Percentiles rank a stretch among this genome's conserved stretches.
phyloP scores from a whole-genome alignment of 2,888 invertebrate species.

The Temnothorax unifasciatus region DNA sequence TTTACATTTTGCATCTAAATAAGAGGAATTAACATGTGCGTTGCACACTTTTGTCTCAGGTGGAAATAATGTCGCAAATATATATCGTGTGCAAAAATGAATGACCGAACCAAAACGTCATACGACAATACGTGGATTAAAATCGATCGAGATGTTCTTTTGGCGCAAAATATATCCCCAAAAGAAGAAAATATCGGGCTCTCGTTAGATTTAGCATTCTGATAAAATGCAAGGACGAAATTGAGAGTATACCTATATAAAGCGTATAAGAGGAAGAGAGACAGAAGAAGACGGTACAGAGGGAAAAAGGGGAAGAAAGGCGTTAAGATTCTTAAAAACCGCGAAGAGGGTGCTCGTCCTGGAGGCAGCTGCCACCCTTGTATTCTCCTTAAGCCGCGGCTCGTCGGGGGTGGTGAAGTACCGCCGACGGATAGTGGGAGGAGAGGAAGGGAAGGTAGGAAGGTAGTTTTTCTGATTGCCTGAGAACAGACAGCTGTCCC shows the following conservation, averaged over 20 bases:
- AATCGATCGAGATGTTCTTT: not conserved
- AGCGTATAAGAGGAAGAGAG: constrained; percentile 54
- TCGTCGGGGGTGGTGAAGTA: constrained; percentile 60
- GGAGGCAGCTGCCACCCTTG: constrained; percentile 71
- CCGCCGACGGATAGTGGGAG: constrained; percentile 57
- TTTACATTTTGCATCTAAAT: constrained; percentile 73
- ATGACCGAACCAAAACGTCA: not conserved
- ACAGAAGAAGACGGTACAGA: constrained; percentile 12
- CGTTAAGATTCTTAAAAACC: constrained; percentile 83
- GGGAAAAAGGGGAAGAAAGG: constrained; percentile 65
- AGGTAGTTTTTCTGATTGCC: constrained; percentile 85
- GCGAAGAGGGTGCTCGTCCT: constrained; percentile 74
- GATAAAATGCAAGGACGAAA: constrained; percentile 78
- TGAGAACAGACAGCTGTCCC: constrained; percentile 85
- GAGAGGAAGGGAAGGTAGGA: constrained; percentile 69
- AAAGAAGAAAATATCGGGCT: not conserved
- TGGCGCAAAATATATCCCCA: not conserved
- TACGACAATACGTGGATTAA: not conserved
- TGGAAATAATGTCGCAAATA: not conserved
- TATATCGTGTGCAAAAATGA: constrained; percentile 49
- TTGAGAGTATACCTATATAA: constrained; percentile 68
- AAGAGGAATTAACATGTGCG: constrained; percentile 62
- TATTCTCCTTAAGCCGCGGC: constrained; percentile 74
- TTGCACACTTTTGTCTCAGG: not conserved
- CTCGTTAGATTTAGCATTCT: constrained; percentile 70